Percentiles rank a stretch among this genome's conserved stretches.
These are phyloP conservation scores for Erebia palarica DNA, from an alignment of 2,888 invertebrate species.

Conservation along the genomic window DNA sequence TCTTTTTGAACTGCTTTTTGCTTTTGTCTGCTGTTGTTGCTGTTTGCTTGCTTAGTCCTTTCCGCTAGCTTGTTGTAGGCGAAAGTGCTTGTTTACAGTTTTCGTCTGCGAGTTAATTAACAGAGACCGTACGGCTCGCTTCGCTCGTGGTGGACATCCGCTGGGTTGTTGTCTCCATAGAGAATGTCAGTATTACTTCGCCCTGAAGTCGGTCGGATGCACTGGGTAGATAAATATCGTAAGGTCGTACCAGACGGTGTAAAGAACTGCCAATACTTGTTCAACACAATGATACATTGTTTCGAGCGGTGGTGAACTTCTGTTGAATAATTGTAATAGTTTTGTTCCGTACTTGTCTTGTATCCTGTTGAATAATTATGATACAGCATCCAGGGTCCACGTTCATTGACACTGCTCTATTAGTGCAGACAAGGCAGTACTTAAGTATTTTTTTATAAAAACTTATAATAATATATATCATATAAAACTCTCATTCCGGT, in stretches of 20 bases:
- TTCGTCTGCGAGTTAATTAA: no score
- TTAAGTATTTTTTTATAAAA: no score
- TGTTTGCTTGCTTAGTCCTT: no score
- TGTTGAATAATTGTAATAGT: constrained; percentile 58
- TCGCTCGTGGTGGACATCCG: no score
- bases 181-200: neutral
- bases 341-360: constrained; percentile 38
- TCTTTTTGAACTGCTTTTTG: no score
- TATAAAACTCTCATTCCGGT: no score
- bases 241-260: constrained; percentile 32
- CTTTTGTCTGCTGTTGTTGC: no score
- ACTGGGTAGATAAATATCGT: neutral
- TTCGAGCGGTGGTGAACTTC: constrained; percentile 59
- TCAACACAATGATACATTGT: constrained; percentile 71
- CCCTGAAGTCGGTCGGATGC: neutral
- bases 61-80: no score
- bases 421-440: no score
- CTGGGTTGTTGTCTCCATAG: neutral
- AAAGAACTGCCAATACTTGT: constrained; percentile 52
- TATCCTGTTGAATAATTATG: constrained; percentile 62
- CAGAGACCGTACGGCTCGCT: no score
- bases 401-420: constrained; percentile 18
- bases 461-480: no score
- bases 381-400: constrained; percentile 33
- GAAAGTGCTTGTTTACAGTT: no score